These are phyloP conservation scores for Pollenia griseotomentosa DNA, from an alignment of 2,888 invertebrate species.

Conservation along the genomic window DNA sequence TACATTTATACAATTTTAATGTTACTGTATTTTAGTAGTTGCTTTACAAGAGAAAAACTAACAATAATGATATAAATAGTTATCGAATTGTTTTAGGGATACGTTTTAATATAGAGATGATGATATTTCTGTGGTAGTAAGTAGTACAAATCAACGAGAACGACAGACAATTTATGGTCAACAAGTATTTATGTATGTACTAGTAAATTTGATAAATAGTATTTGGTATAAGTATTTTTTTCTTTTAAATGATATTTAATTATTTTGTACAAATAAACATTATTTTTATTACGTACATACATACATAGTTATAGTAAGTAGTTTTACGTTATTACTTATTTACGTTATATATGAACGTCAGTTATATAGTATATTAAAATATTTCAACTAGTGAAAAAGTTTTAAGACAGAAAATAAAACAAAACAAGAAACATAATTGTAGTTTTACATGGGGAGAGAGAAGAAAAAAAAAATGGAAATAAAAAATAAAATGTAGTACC, in stretches of 20 bases:
- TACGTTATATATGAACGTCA: conserved; percentile 21
- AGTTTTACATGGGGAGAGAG: background rate
- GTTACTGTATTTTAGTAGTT: conserved; percentile 26
- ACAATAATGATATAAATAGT: conserved; percentile 11
- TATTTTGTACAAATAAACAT: conserved; percentile 33
- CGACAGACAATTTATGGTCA: conserved; percentile 10
- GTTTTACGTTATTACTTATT: conserved; percentile 53
- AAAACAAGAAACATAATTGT: conserved; percentile 23
- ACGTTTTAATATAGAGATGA: conserved; percentile 30
- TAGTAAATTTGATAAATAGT: conserved; percentile 1
- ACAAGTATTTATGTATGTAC: conserved; percentile 11
- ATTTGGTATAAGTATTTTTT: conserved; percentile 16
- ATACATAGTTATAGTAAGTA: conserved; percentile 14
- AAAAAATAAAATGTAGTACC: conserved; percentile 57
- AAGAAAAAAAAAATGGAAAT: conserved; percentile 8
- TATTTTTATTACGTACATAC: too few species aligned
- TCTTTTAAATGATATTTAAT: conserved; percentile 6
- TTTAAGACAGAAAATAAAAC: background rate
- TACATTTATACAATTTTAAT: background rate
- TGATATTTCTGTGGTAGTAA: conserved; percentile 5
- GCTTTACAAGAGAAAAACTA: conserved; percentile 17
- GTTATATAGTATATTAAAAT: background rate
- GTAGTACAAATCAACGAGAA: conserved; percentile 4
- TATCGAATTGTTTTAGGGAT: background rate
- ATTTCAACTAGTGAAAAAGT: conserved; percentile 33